phyloP scores from a whole-genome alignment of 2,888 invertebrate genomes.

The Amiota minor region DNA sequence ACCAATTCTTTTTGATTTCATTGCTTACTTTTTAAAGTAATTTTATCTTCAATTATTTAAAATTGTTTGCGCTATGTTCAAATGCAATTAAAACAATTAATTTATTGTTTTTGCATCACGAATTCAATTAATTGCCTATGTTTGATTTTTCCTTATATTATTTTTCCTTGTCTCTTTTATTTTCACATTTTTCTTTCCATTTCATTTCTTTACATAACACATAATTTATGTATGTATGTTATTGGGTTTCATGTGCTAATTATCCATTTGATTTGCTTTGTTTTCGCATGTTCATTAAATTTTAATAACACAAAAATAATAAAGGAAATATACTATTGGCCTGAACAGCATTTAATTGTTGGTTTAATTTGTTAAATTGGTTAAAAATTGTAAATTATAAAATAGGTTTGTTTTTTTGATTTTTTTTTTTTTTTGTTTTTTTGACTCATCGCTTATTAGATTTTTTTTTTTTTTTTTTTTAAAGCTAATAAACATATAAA shows the following conservation, averaged over 20 bases:
- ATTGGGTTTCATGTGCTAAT: background rate
- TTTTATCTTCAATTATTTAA: no score
- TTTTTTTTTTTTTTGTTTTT: no score
- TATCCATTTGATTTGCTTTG: background rate
- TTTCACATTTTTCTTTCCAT: background rate
- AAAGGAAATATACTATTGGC: conserved; percentile 51
- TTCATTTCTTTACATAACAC: background rate
- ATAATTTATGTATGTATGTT: background rate
- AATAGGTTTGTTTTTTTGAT: no score
- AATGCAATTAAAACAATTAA: background rate
- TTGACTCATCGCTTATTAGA: no score
- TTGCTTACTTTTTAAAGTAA: no score
- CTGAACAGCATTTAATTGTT: no score
- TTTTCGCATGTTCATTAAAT: background rate
- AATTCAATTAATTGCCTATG: conserved; percentile 22
- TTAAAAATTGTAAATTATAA: no score
- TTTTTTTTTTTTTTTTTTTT: no score
- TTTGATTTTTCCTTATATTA: background rate
- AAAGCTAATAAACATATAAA: no score
- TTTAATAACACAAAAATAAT: conserved; percentile 46
- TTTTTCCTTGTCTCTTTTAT: background rate
- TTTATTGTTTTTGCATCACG: conserved; percentile 21
- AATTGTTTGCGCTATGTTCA: no score
- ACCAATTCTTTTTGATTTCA: no score
- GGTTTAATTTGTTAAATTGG: no score